Evolutionary conservation across 2,797 vertebrate species (phyloP), one percentile per base, ranked within the genome.

Genomic region (Micromesistius poutassou): DNA sequence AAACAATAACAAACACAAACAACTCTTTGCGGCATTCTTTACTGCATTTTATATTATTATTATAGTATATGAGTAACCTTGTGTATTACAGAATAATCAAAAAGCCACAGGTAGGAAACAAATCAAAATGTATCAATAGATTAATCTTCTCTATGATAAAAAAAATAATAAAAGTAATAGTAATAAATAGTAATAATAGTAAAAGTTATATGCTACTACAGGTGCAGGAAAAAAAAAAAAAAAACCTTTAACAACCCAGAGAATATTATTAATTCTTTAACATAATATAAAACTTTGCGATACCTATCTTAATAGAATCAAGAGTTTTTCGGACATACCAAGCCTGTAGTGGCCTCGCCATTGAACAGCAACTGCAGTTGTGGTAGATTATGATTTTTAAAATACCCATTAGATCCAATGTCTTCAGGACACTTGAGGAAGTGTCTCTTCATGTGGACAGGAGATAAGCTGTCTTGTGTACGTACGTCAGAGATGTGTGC

Each of bases 381-480:
- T 71, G 19, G 8, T 71, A 5, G 10, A 19, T 33, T 16, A 16
- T 7, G 55, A 8, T 25, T 62, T 68, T 68, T 68, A 28, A 68
- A 68, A 68, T 68, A 28, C 62, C 25, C 62, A 68, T 68, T 10
- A 68, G n/a, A 28, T 28, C 62, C 62, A 10, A 2, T 28, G n/a
- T 25, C 62, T 13, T 25, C 74, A 72, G 9, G 55, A 5, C 16
- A 36, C 72, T 9, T 33, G 30, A 33, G 68, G 30, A 77, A 55
- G 79, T 42, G 81, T 80, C 76, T 80, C 72, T 72, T 62, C 82
- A 71, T 80, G 78, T 74, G 81, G 75, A n/a, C 78, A 84, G 72
- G n/a, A 90, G 86, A 87, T 88, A 82, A 89, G 40, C n/a, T 16
- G 71, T 25, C 19, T 19, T 36, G 1, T 50, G 73, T 72, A 77